These are phyloP conservation scores for Stigmatopora argus DNA, from an alignment of 2,113 vertebrate species.

Conservation along the genomic window DNA sequence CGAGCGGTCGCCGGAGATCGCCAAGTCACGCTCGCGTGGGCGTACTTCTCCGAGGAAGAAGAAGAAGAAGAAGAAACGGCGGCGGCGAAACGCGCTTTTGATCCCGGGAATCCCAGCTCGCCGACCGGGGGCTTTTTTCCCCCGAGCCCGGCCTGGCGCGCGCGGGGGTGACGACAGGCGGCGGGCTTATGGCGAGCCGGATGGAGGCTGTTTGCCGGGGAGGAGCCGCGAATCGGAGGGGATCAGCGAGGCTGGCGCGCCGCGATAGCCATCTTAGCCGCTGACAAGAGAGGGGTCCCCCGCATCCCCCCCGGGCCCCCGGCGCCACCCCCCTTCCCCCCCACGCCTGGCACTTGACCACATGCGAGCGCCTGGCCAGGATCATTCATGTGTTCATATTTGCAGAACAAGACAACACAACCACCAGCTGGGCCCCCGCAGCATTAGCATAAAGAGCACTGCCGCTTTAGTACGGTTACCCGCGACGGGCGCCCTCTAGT, in stretches of 20 bases:
- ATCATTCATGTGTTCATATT: constrained; percentile 74
- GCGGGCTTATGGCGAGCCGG: constrained; percentile 64
- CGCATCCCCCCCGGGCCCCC: not conserved
- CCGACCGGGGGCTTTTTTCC: constrained; percentile 35
- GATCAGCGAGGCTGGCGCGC: constrained; percentile 67
- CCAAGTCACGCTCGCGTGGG: not conserved
- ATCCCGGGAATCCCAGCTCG: not conserved
- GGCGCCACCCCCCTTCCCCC: too few species aligned
- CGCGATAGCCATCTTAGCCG: constrained; percentile 69
- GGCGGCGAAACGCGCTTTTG: not conserved
- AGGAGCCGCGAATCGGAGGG: constrained; percentile 63
- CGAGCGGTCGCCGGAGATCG: not conserved
- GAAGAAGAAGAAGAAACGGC: not conserved
- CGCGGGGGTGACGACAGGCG: constrained; percentile 46
- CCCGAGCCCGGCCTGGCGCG: constrained; percentile 58
- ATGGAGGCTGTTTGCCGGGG: constrained; percentile 61
- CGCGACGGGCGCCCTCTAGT: too few species aligned
- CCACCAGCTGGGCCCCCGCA: constrained; percentile 68
- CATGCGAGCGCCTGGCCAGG: constrained; percentile 62
- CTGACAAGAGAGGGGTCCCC: not conserved
- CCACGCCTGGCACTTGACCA: constrained; percentile 64
- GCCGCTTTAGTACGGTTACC: too few species aligned
- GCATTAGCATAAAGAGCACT: too few species aligned
- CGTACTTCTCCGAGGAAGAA: not conserved
- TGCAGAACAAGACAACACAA: constrained; percentile 48